Evolutionary conservation across 2,113 vertebrate species (phyloP), one percentile per base, ranked within the genome.

Genomic region (Ochotona princeps): DNA sequence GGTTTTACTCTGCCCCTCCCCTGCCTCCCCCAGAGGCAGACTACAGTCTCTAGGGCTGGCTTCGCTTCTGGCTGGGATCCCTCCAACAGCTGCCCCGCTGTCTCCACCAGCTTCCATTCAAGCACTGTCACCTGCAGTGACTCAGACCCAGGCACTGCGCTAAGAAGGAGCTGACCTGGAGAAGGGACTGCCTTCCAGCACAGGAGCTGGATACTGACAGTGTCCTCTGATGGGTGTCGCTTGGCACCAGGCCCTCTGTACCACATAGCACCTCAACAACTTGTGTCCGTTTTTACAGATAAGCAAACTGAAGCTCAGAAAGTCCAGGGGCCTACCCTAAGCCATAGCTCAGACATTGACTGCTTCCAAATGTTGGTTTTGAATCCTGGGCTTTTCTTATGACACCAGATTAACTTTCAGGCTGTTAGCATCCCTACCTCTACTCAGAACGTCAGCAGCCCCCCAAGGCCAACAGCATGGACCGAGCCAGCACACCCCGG

Each of bases 201-300:
- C 18, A 79, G 57, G 47, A 69, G 6, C 51, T 51, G 38, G 61
- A 85, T 32, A n/a, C 15, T 17, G 38, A 44, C 38, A 61, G 25
- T 10, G 47, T 12, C 60, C n/a, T 73, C 76, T 47, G 13, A 1
- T 51, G 51, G 38, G 4, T 76, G 23, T 23, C 61, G 73, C 3
- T 47, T 73, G 60, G 32, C 8, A 28, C 8, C 26, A 67, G 35
- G 17, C n/a, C 47, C 74, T 91, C 85, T 26, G 20, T 28, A 83
- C 30, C 49, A 38, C 11, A 61, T 4, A 44, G 20, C 61, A 54
- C 51, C 54, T 51, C 32, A 60, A 21, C 49, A 47, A 75, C 57
- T 73, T 85, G 17, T 57, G 54, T 9, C 69, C 74, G 80, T 93
- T 89, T 81, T 87, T 87, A 92, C n/a, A 81, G 67, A 61, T 18